Base-by-base conservation (phyloP, 2,888 invertebrate species). In the Lydus trimaculatus region DNA sequence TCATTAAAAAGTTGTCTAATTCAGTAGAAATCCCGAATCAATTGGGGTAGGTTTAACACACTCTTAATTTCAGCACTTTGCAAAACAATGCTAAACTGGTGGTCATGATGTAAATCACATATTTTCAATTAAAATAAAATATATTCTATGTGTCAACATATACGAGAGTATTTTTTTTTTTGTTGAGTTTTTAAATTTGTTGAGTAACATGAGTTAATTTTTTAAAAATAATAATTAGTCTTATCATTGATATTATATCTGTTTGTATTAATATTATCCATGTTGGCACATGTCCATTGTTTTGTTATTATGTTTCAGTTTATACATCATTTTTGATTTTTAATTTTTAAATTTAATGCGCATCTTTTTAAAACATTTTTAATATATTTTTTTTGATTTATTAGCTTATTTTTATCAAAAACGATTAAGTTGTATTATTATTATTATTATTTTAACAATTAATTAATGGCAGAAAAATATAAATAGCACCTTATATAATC, bases 401-500 rank as follows among this genome's bases (percentile, higher is more conserved):
- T 28, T 28, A 28, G 4, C 28, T 28, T 28, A 4, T 28, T 28
- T 17, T 17, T 43, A 43, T 43, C 8, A 17, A 17, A 43, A 43
- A 43, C n/a, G 43, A 67, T 62, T 59, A 62, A 36, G 39, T 63
- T 56, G 31, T 52, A 65, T 65, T 58, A 61, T 48, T 20, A 2
- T 48, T 48, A 23, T 8, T n/a, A 17, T 20, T 20, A 23, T 48
- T 5, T 11, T 7, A 48, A 48, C 61, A 33, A n/a, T 17, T 23
- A 56, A 11, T 23, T 7, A 56, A 56, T 56, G 25, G 52, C 52
- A 52, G 7, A 43, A 43, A 52, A 31, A 28, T n/a, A 43, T 39
- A 66, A 68, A 61, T 72, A 75, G 75, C 75, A 75, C 74, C 75
- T 72, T 72, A 71, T 25, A 25, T 25, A 15, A 23, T 56, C 68